phyloP scores from a whole-genome alignment of 2,888 invertebrate species.

The Spilosoma lubricipeda region DNA sequence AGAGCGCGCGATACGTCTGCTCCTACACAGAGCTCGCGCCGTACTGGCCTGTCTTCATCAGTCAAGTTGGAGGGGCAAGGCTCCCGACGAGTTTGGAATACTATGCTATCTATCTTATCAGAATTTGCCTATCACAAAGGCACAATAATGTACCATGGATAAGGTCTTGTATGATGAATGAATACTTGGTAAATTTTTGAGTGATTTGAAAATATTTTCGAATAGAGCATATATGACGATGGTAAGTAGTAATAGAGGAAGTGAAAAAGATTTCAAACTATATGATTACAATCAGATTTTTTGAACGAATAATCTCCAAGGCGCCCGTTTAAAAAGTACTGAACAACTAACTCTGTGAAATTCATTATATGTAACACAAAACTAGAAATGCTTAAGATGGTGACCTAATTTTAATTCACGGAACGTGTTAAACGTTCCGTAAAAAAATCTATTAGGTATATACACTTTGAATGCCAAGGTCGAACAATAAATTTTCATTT shows the following conservation, averaged over 20 bases:
- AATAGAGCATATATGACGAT: not conserved
- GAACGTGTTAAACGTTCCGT: no score
- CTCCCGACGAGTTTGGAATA: constrained; percentile 46
- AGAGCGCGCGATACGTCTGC: constrained; percentile 40
- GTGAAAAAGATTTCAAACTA: not conserved
- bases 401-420: no score
- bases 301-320: not conserved
- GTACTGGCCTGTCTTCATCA: constrained; percentile 51
- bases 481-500: no score
- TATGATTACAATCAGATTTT: not conserved
- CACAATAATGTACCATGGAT: constrained; percentile 57
- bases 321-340: not conserved
- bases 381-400: not conserved
- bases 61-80: constrained; percentile 39
- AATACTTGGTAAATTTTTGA: not conserved
- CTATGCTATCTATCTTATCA: constrained; percentile 67
- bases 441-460: no score
- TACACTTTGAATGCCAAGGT: no score
- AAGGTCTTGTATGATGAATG: constrained; percentile 50
- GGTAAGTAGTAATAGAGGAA: not conserved
- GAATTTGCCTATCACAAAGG: constrained; percentile 55
- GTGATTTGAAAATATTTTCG: not conserved
- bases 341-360: not conserved
- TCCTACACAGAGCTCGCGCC: constrained; percentile 39
- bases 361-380: not conserved